Evolutionary conservation across 2,797 vertebrate genomes (phyloP).

Genomic region (Etheostoma perlongum): DNA sequence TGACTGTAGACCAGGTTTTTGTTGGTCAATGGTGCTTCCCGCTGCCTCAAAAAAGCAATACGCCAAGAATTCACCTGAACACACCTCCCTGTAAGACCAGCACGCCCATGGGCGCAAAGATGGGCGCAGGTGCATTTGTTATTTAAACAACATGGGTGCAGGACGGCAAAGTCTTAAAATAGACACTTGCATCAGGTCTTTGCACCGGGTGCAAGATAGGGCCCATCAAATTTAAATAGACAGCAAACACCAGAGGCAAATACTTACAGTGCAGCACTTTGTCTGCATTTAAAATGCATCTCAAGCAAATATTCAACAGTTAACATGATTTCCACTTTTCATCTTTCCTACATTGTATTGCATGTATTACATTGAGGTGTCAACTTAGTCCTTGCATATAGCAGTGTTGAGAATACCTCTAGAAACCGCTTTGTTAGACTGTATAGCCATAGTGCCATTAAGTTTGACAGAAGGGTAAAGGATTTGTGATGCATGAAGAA

Average conservation of each 20-base stretch:
- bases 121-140: too few relatives aligned
- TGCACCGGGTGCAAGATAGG: too few relatives aligned
- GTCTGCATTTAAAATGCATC: background rate
- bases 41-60: too few relatives aligned
- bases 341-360: conserved; percentile 14
- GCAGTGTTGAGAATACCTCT: background rate
- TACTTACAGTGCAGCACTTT: background rate
- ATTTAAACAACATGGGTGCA: too few relatives aligned
- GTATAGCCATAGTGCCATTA: conserved; percentile 7
- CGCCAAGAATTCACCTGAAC: too few relatives aligned
- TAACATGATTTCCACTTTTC: conserved; percentile 50
- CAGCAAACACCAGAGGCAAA: background rate
- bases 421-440: background rate
- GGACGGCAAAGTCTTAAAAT: too few relatives aligned
- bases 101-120: too few relatives aligned
- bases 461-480: conserved; percentile 7
- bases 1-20: too few relatives aligned
- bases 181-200: too few relatives aligned
- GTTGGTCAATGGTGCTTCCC: too few relatives aligned
- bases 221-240: background rate
- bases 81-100: too few relatives aligned
- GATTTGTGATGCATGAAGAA: background rate
- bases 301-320: conserved; percentile 9
- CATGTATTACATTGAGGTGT: conserved; percentile 19
- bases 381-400: conserved; percentile 35